These are phyloP conservation scores for Chaetoderma sp. DNA, from an alignment of 2,888 invertebrate genomes.

Conservation along the genomic window DNA sequence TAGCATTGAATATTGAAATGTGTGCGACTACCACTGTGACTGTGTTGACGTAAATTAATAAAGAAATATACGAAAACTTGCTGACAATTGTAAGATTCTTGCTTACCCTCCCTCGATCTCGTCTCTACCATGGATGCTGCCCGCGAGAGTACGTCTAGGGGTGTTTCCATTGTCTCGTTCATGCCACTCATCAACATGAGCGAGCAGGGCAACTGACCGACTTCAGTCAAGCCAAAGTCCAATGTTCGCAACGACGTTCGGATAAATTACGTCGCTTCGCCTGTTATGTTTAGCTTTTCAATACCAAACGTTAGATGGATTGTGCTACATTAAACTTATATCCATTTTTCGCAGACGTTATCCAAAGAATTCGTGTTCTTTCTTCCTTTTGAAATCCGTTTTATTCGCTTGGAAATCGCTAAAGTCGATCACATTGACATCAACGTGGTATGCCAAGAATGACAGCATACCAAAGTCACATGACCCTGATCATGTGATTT, in stretches of 20 bases:
- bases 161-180: slow-evolving; percentile 49
- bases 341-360: too few relatives aligned
- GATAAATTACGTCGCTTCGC: neutral
- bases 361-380: too few relatives aligned
- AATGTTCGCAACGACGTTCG: neutral
- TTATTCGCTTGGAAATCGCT: too few relatives aligned
- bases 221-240: neutral
- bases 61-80: too few relatives aligned
- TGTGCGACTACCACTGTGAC: too few relatives aligned
- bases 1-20: too few relatives aligned
- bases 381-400: too few relatives aligned
- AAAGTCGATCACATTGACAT: too few relatives aligned
- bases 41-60: too few relatives aligned
- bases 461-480: slow-evolving; percentile 7
- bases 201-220: neutral
- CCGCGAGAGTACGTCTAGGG: slow-evolving; percentile 61
- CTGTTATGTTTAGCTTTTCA: neutral
- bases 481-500: slow-evolving; percentile 6
- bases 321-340: too few relatives aligned
- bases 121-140: slow-evolving; percentile 63
- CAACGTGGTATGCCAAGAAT: neutral
- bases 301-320: too few relatives aligned
- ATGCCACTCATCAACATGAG: neutral
- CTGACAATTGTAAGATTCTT: neutral
- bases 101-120: slow-evolving; percentile 39